Conservation (phyloP, 2,113 vertebrate genomes). For the Paramisgurnus dabryanus region DNA sequence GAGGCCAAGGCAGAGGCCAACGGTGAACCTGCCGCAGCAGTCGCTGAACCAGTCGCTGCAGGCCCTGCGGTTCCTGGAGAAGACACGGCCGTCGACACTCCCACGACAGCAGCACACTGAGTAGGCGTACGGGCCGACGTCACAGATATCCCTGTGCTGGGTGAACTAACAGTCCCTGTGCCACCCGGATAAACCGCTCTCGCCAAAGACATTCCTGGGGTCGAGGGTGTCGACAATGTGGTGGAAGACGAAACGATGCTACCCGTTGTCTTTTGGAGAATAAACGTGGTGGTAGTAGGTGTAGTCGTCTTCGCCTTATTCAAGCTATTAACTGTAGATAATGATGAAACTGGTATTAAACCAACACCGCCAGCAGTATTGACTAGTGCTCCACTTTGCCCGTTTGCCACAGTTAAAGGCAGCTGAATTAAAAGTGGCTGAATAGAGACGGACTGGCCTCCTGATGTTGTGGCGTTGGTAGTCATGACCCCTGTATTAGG, state of each 20-base stretch:
- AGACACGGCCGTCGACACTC: conserved; percentile 71
- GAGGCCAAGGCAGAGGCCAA: conserved; percentile 74
- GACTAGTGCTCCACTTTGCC: conserved; percentile 70
- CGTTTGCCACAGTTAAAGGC: conserved; percentile 69
- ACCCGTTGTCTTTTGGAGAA: conserved; percentile 68
- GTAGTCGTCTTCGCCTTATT: conserved; percentile 73
- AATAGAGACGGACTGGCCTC: conserved; percentile 64
- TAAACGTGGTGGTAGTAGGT: conserved; percentile 71
- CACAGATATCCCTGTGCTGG: conserved; percentile 74
- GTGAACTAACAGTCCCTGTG: conserved; percentile 68
- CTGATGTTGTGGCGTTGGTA: conserved; percentile 57
- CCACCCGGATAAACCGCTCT: conserved; percentile 74
- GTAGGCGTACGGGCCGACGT: conserved; percentile 70
- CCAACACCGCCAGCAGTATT: conserved; percentile 41
- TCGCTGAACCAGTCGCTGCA: conserved; percentile 75
- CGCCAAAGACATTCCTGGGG: conserved; percentile 63
- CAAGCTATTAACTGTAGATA: conserved; percentile 64
- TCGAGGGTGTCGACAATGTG: conserved; percentile 43
- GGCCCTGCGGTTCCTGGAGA: conserved; percentile 71
- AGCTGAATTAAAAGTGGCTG: conserved; percentile 75
- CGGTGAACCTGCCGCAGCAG: conserved; percentile 71
- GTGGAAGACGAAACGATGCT: conserved; percentile 56
- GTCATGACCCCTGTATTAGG: conserved; percentile 46
- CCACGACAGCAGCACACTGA: conserved; percentile 71
- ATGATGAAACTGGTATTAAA: conserved; percentile 70